A percentile compares a stretch with the other conserved stretches of the same genome.
Evolutionary conservation across 2,113 vertebrate species (phyloP).

Genomic region (Dryoscopus gambensis): DNA sequence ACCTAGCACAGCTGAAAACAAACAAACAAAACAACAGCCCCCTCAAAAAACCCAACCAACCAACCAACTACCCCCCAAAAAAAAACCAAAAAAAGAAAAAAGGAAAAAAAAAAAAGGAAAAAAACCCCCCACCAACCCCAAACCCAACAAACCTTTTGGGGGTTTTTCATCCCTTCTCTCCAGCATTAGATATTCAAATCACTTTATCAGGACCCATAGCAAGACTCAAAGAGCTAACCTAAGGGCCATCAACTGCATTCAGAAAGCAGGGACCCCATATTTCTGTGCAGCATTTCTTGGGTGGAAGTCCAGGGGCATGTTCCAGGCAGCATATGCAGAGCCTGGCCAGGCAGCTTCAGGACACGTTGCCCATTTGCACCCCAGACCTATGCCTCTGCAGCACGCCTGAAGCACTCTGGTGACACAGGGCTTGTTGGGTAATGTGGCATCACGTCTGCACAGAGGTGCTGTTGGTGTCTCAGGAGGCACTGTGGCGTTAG

Average conservation of each 20-base stretch:
- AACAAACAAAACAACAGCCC: neutral
- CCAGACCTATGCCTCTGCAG: rapidly evolving
- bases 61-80: neutral
- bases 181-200: neutral
- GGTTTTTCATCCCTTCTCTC: neutral
- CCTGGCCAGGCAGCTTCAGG: neutral
- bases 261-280: neutral
- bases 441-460: rapidly evolving
- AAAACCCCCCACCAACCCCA: neutral
- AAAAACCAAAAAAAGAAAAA: neutral
- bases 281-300: neutral
- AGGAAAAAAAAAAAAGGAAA: too few species aligned
- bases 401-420: rapidly evolving
- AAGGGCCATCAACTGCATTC: neutral
- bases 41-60: neutral
- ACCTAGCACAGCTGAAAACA: neutral
- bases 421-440: rapidly evolving
- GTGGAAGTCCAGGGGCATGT: neutral
- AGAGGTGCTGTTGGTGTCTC: neutral
- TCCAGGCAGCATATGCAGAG: neutral
- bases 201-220: neutral
- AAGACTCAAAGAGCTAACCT: neutral
- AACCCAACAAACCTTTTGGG: neutral
- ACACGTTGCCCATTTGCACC: rapidly evolving
- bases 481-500: rapidly evolving